Evolutionary conservation across 2,113 vertebrate genomes (phyloP), one percentile per base, ranked within the genome.

Genomic region (Poicephalus gulielmi): DNA sequence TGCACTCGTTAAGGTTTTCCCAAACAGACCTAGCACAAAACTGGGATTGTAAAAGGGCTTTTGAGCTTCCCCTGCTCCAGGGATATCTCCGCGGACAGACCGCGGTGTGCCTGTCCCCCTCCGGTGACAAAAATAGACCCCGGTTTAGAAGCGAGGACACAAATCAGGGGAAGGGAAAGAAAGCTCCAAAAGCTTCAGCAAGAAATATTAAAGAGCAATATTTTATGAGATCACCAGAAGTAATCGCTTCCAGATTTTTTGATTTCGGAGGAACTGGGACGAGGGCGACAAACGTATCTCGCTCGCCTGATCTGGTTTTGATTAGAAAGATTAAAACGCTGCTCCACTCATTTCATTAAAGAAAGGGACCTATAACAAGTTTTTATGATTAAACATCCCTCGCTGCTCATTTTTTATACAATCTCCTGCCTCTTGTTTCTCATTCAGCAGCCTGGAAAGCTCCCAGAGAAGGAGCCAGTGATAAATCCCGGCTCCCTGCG

Each of bases 171-270:
- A 37, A 55, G 31, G 69, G 33, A 66, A 52, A 62, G 52, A 53
- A 68, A 27, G 11, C 92, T 68, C 88, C 66, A 23, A 74, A 91
- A 11, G 30, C 75, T 63, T 63, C 83, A 60, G 71, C 52, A 63
- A 93, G 66, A 97, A 97, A 97, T 97, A 98, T 97, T 97, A 97
- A 97, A 96, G 88, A 82, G 59, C 94, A 47, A 97, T 96, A 95
- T 98, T 97, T 97, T 95, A 97, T 83, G 87, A 41, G 87, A 83
- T 93, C 94, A 92, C 90, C 96, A 93, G 95, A 96, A 96, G 85
- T 98, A 98, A 97, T 97, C 91, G 86, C 92, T 98, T 98, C 97
- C 97, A 98, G 97, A 96, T 97, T 97, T 92, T 96, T 96, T 96
- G 78, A 96, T 97, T 98, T 96, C 81, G 60, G 95, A 95, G 95